Evolutionary conservation across 2,888 invertebrate species (phyloP).

Genomic region (Lithosia quadra): DNA sequence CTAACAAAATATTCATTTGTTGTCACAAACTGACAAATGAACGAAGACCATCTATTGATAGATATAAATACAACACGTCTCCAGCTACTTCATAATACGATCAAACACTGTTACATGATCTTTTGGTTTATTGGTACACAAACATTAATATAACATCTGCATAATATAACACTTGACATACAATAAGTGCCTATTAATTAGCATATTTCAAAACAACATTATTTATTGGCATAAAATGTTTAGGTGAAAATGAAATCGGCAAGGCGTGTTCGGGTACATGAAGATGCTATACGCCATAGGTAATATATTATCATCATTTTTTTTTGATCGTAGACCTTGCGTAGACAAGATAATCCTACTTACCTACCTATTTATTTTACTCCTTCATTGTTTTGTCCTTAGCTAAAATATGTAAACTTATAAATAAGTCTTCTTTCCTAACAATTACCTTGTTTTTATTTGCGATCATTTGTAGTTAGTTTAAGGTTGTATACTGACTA

Average conservation of each 20-base stretch:
- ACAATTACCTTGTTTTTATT: conserved; percentile 48
- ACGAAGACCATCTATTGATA: conserved; percentile 19
- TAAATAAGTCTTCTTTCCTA: conserved; percentile 39
- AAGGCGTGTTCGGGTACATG: conserved; percentile 86
- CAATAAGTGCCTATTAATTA: conserved; percentile 21
- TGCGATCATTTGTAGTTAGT: conserved; percentile 53
- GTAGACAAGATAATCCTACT: conserved; percentile 61
- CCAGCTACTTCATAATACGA: conserved; percentile 23
- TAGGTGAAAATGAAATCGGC: conserved; percentile 86
- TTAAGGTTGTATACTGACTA: conserved; percentile 41
- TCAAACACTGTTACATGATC: conserved; percentile 31
- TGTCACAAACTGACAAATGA: conserved; percentile 11
- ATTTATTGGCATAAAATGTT: conserved; percentile 84
- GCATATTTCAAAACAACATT: conserved; percentile 47
- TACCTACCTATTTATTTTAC: conserved; percentile 50
- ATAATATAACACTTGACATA: background rate
- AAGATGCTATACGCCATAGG: conserved; percentile 86
- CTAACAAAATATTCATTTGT: conserved; percentile 2
- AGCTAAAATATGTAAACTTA: conserved; percentile 44
- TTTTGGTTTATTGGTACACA: conserved; percentile 21
- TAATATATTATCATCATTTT: conserved; percentile 75
- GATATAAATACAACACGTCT: conserved; percentile 36
- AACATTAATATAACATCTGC: conserved; percentile 14
- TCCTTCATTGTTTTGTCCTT: conserved; percentile 40
- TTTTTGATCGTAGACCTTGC: conserved; percentile 68